Evolutionary conservation across 92 coral and sea anemone species (phyloP).

Genomic region (Nematostella vectensis): DNA sequence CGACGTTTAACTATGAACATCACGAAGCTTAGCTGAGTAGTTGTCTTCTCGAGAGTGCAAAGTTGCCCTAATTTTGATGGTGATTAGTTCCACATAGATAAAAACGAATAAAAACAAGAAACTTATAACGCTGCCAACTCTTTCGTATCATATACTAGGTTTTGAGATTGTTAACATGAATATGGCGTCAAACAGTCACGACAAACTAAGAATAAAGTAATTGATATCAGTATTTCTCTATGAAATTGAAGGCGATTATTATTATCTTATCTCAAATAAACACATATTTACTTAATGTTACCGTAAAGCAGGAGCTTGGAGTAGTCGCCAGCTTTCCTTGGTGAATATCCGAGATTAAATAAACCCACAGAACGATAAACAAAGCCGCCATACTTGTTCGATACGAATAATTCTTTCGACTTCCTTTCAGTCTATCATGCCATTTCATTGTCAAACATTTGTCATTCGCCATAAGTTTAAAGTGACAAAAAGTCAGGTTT

Average conservation of each 20-base stretch:
- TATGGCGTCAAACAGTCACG: neutral
- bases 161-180: neutral
- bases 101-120: neutral
- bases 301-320: neutral
- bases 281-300: neutral
- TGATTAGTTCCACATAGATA: neutral
- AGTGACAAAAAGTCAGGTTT: no score
- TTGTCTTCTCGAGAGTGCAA: neutral
- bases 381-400: no score
- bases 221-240: neutral
- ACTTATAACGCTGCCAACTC: neutral
- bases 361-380: no score
- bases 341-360: neutral
- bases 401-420: no score
- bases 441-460: no score
- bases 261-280: neutral
- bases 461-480: no score
- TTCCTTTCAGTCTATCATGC: no score
- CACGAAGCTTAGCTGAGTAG: slow-evolving; percentile 1
- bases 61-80: neutral
- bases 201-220: neutral
- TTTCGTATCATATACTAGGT: neutral
- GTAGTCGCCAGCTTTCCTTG: neutral
- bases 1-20: neutral
- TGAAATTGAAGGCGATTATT: neutral